Evolutionary conservation across 2,888 invertebrate genomes (phyloP).

Genomic region (Drosophila glabriapex): DNA sequence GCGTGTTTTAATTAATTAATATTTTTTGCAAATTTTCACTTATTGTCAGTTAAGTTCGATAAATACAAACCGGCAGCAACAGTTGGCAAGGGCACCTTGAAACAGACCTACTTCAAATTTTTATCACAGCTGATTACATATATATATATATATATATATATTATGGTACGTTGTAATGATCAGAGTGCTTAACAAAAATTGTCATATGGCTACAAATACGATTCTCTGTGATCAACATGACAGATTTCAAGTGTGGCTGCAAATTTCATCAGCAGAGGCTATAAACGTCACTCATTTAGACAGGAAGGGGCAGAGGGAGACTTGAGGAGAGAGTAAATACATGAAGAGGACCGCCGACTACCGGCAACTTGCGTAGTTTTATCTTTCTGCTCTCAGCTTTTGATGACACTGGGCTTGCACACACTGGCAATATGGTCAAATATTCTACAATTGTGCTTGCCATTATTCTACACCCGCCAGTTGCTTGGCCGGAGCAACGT

Average conservation of each 20-base stretch:
- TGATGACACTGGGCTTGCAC: background rate
- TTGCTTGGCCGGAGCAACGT: background rate
- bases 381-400: conserved; percentile 5
- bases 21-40: conserved; percentile 37
- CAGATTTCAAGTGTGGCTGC: conserved; percentile 45
- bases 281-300: background rate
- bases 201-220: conserved; percentile 46
- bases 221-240: conserved; percentile 45
- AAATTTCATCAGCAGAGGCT: conserved; percentile 58
- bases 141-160: conserved; percentile 1
- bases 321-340: background rate
- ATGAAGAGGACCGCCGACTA: conserved; percentile 8
- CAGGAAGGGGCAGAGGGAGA: background rate
- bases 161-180: conserved; percentile 11
- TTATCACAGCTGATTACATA: conserved; percentile 20
- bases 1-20: conserved; percentile 8
- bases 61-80: conserved; percentile 19
- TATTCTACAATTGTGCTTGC: background rate
- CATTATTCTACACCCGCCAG: background rate
- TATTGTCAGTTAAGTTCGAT: conserved; percentile 10
- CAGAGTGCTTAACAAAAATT: conserved; percentile 25
- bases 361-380: conserved; percentile 31
- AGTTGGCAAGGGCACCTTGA: conserved; percentile 71
- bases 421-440: conserved; percentile 21
- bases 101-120: conserved; percentile 41